These are phyloP conservation scores for Girardinichthys multiradiatus DNA, from an alignment of 2,113 vertebrate genomes.

Conservation along the genomic window DNA sequence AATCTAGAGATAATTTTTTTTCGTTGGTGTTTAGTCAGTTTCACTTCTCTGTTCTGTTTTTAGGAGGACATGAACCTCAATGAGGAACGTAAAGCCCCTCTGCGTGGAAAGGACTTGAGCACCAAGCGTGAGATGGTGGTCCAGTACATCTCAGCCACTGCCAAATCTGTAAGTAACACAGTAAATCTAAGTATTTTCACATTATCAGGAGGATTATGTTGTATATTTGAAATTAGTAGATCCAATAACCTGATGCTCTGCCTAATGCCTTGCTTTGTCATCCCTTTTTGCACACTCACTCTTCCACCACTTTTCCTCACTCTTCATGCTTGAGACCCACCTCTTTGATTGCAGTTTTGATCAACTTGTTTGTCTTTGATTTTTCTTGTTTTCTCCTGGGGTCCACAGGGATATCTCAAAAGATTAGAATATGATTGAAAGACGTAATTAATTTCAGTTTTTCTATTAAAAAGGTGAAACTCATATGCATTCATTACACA, in stretches of 20 bases:
- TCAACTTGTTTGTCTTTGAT: slow-evolving; percentile 17
- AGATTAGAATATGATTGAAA: not conserved
- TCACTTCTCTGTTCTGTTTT: not conserved
- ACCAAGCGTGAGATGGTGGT: slow-evolving; percentile 98
- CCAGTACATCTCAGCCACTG: slow-evolving; percentile 96
- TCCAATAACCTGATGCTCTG: slow-evolving; percentile 58
- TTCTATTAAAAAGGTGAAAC: not conserved
- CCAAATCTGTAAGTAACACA: slow-evolving; percentile 93
- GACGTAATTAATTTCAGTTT: not conserved
- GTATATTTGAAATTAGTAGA: slow-evolving; percentile 18
- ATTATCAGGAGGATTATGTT: slow-evolving; percentile 4
- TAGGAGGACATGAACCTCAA: slow-evolving; percentile 99
- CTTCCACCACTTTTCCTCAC: slow-evolving; percentile 43
- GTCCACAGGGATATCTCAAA: slow-evolving; percentile 14
- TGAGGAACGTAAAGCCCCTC: slow-evolving; percentile 93
- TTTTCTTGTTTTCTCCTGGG: slow-evolving; percentile 16
- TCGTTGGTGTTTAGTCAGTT: not conserved
- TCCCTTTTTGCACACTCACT: slow-evolving; percentile 39
- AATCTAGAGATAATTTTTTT: not conserved
- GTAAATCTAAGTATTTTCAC: not conserved
- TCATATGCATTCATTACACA: not conserved
- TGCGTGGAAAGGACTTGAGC: slow-evolving; percentile 91
- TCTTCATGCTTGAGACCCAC: slow-evolving; percentile 62
- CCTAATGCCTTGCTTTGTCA: slow-evolving; percentile 50
- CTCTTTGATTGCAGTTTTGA: slow-evolving; percentile 68